Percentiles rank a stretch among this genome's conserved stretches.
phyloP scores from a whole-genome alignment of 2,113 vertebrate genomes.

The Suncus etruscus region DNA sequence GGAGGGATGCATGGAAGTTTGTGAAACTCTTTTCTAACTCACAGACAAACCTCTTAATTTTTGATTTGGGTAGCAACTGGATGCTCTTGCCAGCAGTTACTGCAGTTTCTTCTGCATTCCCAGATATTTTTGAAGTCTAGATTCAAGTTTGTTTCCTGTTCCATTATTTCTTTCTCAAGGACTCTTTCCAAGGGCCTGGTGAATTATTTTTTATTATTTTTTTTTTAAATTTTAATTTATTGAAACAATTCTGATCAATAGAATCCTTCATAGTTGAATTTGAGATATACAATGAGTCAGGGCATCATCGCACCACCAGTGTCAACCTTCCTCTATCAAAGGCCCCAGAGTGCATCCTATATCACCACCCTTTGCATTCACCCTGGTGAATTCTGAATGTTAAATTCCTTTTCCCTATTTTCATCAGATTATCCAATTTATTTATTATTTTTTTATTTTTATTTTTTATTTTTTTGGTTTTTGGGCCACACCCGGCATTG shows the following conservation, averaged over 20 bases:
- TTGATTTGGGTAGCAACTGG: conserved; percentile 19
- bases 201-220: background rate
- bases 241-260: no score
- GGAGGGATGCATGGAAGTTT: conserved; percentile 28
- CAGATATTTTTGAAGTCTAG: background rate
- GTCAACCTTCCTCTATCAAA: no score
- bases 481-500: no score
- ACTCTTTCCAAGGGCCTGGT: background rate
- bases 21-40: conserved; percentile 33
- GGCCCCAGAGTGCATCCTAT: no score
- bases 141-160: background rate
- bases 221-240: no score
- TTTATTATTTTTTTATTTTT: no score
- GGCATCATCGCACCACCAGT: no score
- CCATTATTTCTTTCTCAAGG: background rate
- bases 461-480: no score
- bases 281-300: no score
- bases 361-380: no score
- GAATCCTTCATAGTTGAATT: no score
- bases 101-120: background rate
- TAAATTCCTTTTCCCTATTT: conserved; percentile 31
- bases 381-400: background rate
- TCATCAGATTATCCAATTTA: no score
- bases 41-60: conserved; percentile 38
- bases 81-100: background rate